Evolutionary conservation across 2,888 invertebrate genomes (phyloP), one percentile per base, ranked within the genome.

Genomic region (Acanthosepion lycidas): DNA sequence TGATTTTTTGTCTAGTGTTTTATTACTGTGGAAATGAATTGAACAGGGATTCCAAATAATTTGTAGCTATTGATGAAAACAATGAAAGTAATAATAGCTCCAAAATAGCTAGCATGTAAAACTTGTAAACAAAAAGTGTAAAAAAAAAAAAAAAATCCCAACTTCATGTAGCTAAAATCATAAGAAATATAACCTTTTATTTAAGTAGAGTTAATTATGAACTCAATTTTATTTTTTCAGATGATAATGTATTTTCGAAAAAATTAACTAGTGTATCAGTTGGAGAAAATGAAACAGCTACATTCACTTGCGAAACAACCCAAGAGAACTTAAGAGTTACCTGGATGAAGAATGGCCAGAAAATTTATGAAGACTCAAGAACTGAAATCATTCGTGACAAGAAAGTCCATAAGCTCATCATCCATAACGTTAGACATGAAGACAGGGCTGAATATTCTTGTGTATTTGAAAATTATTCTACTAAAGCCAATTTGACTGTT

Each of bases 321-420:
- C 99, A 99, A 97, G 99, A 99, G 0, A 99, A 99, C 98, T 98
- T 99, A 4, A 92, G 99, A 5, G 99, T 99, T 0, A 98, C 98
- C 97, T 99, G 99, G 99, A 98, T 98, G 98, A 98, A 99, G 95
- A 96, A 97, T 95, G 96, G 96, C 98, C n/a, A 93, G 49, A 93
- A 23, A 28, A 53, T 93, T 28, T 53, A 53, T 15, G 93, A 51
- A 23, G 53, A 49, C 23, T 49, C 49, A 8, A 93, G 95, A 94
- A 95, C 96, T 94, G 95, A 95, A 53, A 95, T 96, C 59, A 95
- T 95, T 5, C 94, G 95, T 20, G 96, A 96, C n/a, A 96, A 96
- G 28, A 95, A 95, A 15, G 94, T 95, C 6, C 97, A 96, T 95
- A 95, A 94, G 48, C 96, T 97, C 53, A 95, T 95, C 93, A 95